These are phyloP conservation scores for Silvanus unidentatus DNA, from an alignment of 2,888 invertebrate species.

Conservation along the genomic window DNA sequence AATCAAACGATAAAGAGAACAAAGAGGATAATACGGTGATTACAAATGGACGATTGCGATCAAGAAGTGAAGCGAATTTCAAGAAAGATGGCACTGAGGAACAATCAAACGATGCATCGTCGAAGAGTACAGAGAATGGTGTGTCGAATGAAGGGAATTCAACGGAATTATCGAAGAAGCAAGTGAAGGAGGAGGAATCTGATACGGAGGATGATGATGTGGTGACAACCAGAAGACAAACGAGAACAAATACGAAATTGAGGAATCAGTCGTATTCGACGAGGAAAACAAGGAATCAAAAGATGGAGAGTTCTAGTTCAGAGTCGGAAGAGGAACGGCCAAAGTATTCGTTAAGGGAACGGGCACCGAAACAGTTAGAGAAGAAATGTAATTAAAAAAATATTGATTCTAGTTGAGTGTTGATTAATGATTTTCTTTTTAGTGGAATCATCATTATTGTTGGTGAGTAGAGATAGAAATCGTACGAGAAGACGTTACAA, in stretches of 20 bases:
- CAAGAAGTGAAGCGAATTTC: slow-evolving; percentile 12
- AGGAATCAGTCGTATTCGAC: slow-evolving; percentile 1
- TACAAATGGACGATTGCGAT: slow-evolving; percentile 9
- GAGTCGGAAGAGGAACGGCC: slow-evolving; percentile 35
- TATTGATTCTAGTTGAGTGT: not conserved
- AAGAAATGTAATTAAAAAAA: slow-evolving; percentile 34
- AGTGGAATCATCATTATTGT: slow-evolving; percentile 20
- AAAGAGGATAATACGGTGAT: slow-evolving; percentile 12
- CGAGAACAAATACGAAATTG: too few relatives aligned
- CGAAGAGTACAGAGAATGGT: slow-evolving; percentile 19
- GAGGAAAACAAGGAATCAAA: not conserved
- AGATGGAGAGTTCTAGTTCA: slow-evolving; percentile 14
- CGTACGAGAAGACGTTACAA: slow-evolving; percentile 27
- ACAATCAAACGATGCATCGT: slow-evolving; percentile 17
- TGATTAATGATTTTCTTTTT: slow-evolving; percentile 20
- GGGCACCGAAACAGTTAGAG: slow-evolving; percentile 36
- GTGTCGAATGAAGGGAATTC: not conserved
- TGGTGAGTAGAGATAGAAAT: slow-evolving; percentile 18
- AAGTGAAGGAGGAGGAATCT: slow-evolving; percentile 8
- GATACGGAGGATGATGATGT: not conserved
- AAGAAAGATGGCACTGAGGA: slow-evolving; percentile 11
- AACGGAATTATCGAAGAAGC: not conserved
- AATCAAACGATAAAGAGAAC: slow-evolving; percentile 32
- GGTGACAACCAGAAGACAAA: too few relatives aligned
- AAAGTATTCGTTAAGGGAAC: slow-evolving; percentile 39